Conservation (phyloP, 2,797 vertebrate genomes). For the Pantherophis alleghaniensis region DNA sequence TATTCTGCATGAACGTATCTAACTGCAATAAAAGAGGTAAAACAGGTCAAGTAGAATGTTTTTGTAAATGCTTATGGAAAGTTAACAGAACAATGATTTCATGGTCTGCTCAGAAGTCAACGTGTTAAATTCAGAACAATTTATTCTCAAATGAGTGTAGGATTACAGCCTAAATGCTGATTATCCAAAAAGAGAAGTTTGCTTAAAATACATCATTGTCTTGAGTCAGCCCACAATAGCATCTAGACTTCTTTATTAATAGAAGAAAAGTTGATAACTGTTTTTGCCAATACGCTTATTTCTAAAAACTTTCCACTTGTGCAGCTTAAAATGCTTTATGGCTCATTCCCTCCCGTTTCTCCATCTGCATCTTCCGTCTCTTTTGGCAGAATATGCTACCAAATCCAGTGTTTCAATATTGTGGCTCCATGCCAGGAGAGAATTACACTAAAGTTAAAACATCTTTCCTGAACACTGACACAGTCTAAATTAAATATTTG, state of each 20-base stretch:
- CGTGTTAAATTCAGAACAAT: neutral
- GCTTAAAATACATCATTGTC: neutral
- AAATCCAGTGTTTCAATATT: neutral
- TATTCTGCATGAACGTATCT: neutral
- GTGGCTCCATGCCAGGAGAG: neutral
- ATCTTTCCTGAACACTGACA: neutral
- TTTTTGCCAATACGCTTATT: neutral
- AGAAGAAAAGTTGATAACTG: neutral
- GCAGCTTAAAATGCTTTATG: neutral
- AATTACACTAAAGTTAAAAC: neutral
- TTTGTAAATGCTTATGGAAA: neutral
- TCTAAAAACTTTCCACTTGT: neutral
- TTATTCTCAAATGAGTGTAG: neutral
- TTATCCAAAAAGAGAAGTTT: neutral
- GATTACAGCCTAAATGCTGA: neutral
- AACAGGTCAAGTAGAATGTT: neutral
- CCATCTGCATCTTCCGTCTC: neutral
- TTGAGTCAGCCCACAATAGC: neutral
- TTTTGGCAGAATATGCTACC: neutral
- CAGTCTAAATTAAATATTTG: constrained; percentile 12
- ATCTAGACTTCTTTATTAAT: neutral
- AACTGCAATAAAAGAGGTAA: neutral
- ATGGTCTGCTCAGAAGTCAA: neutral
- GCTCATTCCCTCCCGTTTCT: neutral
- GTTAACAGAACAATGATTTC: neutral